phyloP scores from a whole-genome alignment of 2,888 invertebrate species.

The Thymelicus acteon region DNA sequence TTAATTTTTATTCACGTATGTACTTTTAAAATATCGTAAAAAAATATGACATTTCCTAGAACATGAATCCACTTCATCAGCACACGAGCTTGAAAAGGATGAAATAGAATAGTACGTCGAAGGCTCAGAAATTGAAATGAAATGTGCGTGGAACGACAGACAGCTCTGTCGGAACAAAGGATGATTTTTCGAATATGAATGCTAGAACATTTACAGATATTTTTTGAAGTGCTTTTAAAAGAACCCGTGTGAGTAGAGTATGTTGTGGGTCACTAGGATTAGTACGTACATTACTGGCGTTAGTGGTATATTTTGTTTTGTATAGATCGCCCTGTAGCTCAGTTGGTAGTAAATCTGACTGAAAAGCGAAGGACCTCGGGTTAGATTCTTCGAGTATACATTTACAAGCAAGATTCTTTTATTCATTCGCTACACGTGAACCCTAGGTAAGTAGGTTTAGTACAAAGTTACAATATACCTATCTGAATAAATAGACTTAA shows the following conservation, averaged over 20 bases:
- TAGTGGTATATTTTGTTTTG: no score
- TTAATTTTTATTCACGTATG: not conserved
- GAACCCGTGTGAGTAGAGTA: not conserved
- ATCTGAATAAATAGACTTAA: no score
- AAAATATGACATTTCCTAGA: constrained; percentile 1
- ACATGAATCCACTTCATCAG: constrained; percentile 17
- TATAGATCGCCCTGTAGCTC: no score
- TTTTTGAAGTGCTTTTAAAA: constrained; percentile 5
- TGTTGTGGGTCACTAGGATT: no score
- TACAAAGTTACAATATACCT: no score
- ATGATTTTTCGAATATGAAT: constrained; percentile 5
- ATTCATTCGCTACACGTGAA: no score
- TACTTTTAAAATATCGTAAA: not conserved
- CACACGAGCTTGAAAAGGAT: constrained; percentile 17
- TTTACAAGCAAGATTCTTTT: no score
- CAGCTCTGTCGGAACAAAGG: constrained; percentile 12
- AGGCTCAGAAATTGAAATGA: constrained; percentile 26
- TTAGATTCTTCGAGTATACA: no score
- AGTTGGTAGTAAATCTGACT: no score
- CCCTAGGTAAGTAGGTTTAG: no score
- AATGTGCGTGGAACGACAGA: constrained; percentile 14
- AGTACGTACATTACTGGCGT: no score
- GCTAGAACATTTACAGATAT: not conserved
- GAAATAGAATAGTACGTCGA: constrained; percentile 20
- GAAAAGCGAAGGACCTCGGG: no score